Base-by-base conservation (phyloP, 2,888 invertebrate species). In the Drosophila colorata region DNA sequence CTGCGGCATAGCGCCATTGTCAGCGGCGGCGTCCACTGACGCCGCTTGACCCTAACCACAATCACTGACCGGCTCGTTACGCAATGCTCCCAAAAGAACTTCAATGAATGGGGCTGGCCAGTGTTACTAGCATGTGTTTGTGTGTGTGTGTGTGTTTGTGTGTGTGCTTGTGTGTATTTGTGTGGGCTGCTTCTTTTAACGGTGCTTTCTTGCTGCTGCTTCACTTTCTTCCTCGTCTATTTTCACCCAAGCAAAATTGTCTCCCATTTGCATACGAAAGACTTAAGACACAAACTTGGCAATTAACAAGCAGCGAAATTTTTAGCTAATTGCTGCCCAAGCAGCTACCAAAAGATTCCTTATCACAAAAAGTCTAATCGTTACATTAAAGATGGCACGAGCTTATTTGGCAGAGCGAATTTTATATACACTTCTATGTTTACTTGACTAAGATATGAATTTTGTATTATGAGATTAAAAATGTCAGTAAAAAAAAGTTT, bases 221-320 rank as follows among this genome's bases (percentile, higher is more conserved):
- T 76, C 70, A 76, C 76, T 76, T 76, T 76, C 76, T 78, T 76
- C 78, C 59, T 63, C 65, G 49, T 66, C 64, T 78, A 78, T 60
- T 76, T 76, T 76, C 76, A 78, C 78, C 61, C 18, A 28, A 41
- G 57, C 58, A 55, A 65, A 73, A 74, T 74, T 78, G 78, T 59
- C 69, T 64, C 55, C 64, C 78, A 76, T 76, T 76, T 76, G 59
- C 76, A 76, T 76, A 63, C 78, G 52, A 78, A 76, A 76, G 57
- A 74, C 58, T 74, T 61, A 76, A 76, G 56, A 58, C 66, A 71
- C 61, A 67, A 77, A 63, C 65, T 87, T 71, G 74, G 82, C 83
- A 83, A 88, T 83, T 83, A 88, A 74, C 77, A 88, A 63, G 66
- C 75, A 78, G 76, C 82, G 73, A 82, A 85, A 79, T 76, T 78